A percentile compares a stretch with the other conserved stretches of the same genome.
phyloP scores from a whole-genome alignment of 2,888 invertebrate genomes.

The Achlya flavicornis region DNA sequence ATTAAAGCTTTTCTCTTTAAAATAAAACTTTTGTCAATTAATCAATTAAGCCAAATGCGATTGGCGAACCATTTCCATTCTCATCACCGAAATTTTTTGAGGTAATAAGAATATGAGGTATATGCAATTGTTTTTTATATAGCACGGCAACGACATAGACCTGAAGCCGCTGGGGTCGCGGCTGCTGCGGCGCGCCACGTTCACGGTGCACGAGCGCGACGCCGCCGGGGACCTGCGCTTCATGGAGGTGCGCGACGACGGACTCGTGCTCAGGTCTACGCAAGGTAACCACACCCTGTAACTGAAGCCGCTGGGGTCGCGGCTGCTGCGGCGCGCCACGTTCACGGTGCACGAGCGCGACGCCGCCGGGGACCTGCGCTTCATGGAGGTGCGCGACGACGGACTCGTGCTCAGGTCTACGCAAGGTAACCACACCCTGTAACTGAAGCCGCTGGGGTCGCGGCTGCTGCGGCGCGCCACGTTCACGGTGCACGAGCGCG shows the following conservation, averaged over 20 bases:
- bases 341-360: constrained; percentile 99
- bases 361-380: constrained; percentile 93
- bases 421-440: too few species aligned
- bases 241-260: constrained; percentile 98
- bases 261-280: constrained; percentile 90
- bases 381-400: constrained; percentile 98
- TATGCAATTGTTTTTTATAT: too few species aligned
- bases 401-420: constrained; percentile 92
- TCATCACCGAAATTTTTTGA: too few species aligned
- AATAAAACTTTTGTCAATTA: too few species aligned
- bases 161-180: constrained; percentile 97
- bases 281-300: too few species aligned
- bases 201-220: constrained; percentile 98
- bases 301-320: constrained; percentile 97
- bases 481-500: constrained; percentile 98
- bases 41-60: too few species aligned
- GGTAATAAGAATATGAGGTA: too few species aligned
- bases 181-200: constrained; percentile 97
- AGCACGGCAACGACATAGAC: constrained; percentile 99
- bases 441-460: constrained; percentile 97
- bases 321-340: constrained; percentile 97
- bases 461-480: constrained; percentile 97
- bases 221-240: constrained; percentile 94
- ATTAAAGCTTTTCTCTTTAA: too few species aligned
- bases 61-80: too few species aligned